Evolutionary conservation across 2,888 invertebrate genomes (phyloP).

Genomic region (Amphimallon solstitiale): DNA sequence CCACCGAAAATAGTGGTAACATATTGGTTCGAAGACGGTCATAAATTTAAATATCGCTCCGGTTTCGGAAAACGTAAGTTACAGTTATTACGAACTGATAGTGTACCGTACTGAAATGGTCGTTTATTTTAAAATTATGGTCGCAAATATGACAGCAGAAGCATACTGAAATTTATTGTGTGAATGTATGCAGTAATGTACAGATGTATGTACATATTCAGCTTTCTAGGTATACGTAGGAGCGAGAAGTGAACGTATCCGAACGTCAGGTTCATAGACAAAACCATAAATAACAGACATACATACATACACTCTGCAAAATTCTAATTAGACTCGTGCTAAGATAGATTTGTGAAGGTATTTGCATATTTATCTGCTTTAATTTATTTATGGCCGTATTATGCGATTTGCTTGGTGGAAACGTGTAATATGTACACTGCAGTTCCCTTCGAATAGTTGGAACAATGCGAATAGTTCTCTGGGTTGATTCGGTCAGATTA

Average conservation of each 20-base stretch:
- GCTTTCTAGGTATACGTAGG: no score
- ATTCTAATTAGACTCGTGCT: slow-evolving; percentile 17
- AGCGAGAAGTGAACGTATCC: neutral
- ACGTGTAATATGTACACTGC: neutral
- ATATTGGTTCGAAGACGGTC: no score
- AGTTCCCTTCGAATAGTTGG: neutral
- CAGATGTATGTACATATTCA: no score
- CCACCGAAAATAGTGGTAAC: no score
- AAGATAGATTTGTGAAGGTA: slow-evolving; percentile 31
- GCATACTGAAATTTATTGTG: neutral
- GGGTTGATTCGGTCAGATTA: slow-evolving; percentile 10
- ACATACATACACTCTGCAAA: slow-evolving; percentile 3
- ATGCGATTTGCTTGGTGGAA: slow-evolving; percentile 9
- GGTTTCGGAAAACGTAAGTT: neutral
- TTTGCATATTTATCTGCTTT: slow-evolving; percentile 33
- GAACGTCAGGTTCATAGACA: neutral
- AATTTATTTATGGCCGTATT: slow-evolving; percentile 28
- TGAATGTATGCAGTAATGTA: no score
- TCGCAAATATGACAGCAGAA: slow-evolving; percentile 1
- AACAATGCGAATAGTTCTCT: neutral
- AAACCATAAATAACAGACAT: slow-evolving; percentile 15
- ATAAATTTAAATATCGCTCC: no score
- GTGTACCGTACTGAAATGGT: neutral
- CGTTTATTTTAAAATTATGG: slow-evolving; percentile 6
- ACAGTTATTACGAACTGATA: neutral